Base-by-base conservation (phyloP, 1,140 invertebrate genomes). In the Oryctes rhinoceros region DNA sequence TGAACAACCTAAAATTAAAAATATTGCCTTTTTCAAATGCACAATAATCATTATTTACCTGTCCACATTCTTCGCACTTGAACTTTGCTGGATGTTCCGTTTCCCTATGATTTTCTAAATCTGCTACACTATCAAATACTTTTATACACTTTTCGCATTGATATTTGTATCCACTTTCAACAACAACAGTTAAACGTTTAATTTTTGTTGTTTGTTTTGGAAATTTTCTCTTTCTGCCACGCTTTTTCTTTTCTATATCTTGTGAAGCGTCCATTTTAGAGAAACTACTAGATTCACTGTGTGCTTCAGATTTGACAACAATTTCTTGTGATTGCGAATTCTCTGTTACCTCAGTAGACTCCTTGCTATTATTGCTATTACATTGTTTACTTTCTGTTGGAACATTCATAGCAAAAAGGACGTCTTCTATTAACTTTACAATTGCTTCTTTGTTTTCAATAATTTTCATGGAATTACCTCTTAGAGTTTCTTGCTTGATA, bases 11-110 rank as follows among this genome's bases (percentile, higher is more conserved):
- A 71, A 49, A 83, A 84, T 53, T 44, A 5, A 44, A 10, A 44
- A 53, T 48, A 6, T 53, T 20, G 9, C 20, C 53, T 37, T 10
- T 20, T 53, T 78, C 4, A 48, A 78, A 30, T 78, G n/a, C 37
- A 9, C n/a, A 78, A 48, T 5, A 78, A 20, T 20, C 13, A 44
- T 11, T 85, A 87, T 49, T 81, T 82, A 88, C 88, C 83, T 90
- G 88, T 59, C 88, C 88, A 85, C 89, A 90, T 83, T 89, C 88
- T 49, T 89, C 88, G 85, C 89, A 90, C 67, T 87, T 87, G 83
- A 88, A 89, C 20, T 86, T 88, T 75, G 88, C 87, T 59, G 88
- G 87, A 79, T 88, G 87, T 65, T 88, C 86, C 67, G 82, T 83
- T 48, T 84, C 82, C 15, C 87, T 80, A 80, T 88, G 88, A 15